phyloP scores from a whole-genome alignment of 2,888 invertebrate genomes.

The Axea sp. region DNA sequence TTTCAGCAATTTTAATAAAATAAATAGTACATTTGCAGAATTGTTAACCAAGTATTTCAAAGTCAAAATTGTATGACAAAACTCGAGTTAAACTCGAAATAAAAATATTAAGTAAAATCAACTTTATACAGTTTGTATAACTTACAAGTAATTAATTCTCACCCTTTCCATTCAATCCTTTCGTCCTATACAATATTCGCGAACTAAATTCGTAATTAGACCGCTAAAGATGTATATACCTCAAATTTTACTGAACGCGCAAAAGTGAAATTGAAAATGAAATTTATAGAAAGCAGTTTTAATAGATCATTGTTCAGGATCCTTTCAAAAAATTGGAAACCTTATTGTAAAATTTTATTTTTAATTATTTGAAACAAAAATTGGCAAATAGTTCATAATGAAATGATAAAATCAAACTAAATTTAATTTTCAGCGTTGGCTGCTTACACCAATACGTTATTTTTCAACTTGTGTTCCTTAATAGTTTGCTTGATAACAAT shows the following conservation, averaged over 20 bases:
- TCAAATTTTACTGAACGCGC: slow-evolving; percentile 21
- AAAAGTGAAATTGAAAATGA: slow-evolving; percentile 27
- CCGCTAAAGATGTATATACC: slow-evolving; percentile 51
- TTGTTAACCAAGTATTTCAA: slow-evolving; percentile 1
- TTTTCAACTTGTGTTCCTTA: slow-evolving; percentile 67
- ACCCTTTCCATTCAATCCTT: slow-evolving; percentile 34
- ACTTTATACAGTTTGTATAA: slow-evolving; percentile 33
- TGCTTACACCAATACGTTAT: slow-evolving; percentile 67
- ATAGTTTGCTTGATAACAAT: slow-evolving; percentile 68
- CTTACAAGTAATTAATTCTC: slow-evolving; percentile 47
- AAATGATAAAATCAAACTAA: no score
- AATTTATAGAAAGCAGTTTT: slow-evolving; percentile 12
- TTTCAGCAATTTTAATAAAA: no score
- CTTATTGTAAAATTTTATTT: no score
- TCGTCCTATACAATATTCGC: slow-evolving; percentile 38
- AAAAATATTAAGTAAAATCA: slow-evolving; percentile 31
- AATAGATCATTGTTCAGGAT: no score
- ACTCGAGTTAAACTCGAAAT: slow-evolving; percentile 3
- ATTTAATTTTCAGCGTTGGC: slow-evolving; percentile 60
- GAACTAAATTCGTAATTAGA: slow-evolving; percentile 51
- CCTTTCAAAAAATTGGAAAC: no score
- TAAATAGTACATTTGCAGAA: slow-evolving; percentile 3
- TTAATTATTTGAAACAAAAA: no score
- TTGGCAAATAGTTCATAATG: no score
- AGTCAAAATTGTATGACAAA: slow-evolving; percentile 16